Evolutionary conservation across 2,113 vertebrate species (phyloP), one percentile per base, ranked within the genome.

Genomic region (Pygoscelis antarcticus): DNA sequence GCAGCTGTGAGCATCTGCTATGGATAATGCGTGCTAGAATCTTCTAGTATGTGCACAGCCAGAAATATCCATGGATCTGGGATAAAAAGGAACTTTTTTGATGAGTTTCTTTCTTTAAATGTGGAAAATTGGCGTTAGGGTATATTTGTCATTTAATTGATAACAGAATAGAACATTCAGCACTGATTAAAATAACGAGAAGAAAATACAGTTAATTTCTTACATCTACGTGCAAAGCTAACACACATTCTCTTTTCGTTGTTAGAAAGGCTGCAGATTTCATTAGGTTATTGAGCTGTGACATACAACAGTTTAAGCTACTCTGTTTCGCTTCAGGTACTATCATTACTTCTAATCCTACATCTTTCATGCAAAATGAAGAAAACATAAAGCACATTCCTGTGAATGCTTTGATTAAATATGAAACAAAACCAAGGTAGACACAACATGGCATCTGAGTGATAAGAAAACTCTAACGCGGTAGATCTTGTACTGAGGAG

Each of bases 1-100:
- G 78, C 74, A 83, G 75, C 90, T 94, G 82, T 83, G 84, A 88
- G 58, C 90, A 93, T 95, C 96, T 96, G 90, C 87, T 95, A 26
- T 58, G 58, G 62, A 91, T 94, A 91, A 94, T 22, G 15, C 62
- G 49, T 36, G 46, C 82, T 94, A 90, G 89, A 94, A 96, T 72
- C 62, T 91, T 95, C 69, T 68, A 25, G 21, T 38, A 34, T 57
- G 13, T 83, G 46, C 54, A 11, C 61, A 90, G 75, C 66, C 84
- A 95, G 90, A 96, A 96, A 86, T 90, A 77, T 72, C 62, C 3
- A 1, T 36, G 79, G 54, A 74, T 86, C 62, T 83, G 62, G 62
- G 68, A 72, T 83, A n/a, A 83, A 90, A 95, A 74, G 13, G 46
- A 92, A 77, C 47, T 70, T 64, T 69, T 85, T 54, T 65, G 10